A percentile compares a stretch with the other conserved stretches of the same genome.
Conservation (phyloP, 2,888 invertebrate species). For the Tachystola acroxantha region DNA sequence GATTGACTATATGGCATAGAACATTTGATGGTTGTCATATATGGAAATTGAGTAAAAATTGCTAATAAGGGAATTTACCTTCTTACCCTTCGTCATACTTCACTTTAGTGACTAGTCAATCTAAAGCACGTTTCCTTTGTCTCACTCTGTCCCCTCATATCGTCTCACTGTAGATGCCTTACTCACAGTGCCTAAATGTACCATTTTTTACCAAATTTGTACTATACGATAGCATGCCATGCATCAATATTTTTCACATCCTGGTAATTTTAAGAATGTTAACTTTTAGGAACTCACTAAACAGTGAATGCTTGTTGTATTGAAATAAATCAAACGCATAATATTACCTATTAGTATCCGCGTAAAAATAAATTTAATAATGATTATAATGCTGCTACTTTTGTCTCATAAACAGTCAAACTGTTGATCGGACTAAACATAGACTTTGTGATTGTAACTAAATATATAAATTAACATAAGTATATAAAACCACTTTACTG, state of each 20-base stretch:
- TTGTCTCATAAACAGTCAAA: constrained; percentile 29
- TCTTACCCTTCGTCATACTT: too few species aligned
- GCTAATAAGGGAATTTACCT: too few species aligned
- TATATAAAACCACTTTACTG: constrained; percentile 10
- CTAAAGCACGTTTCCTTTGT: constrained; percentile 9
- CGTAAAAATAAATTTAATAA: constrained; percentile 1
- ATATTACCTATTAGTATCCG: not conserved
- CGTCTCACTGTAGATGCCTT: constrained; percentile 90
- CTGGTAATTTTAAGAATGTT: constrained; percentile 56
- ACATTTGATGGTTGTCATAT: too few species aligned
- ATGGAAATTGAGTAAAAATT: too few species aligned
- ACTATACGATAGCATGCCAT: constrained; percentile 54
- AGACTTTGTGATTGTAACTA: constrained; percentile 33
- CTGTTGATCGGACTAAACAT: constrained; percentile 21
- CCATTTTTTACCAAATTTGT: constrained; percentile 73
- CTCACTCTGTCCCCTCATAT: constrained; percentile 54
- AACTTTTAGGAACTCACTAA: constrained; percentile 31
- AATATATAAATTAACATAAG: constrained; percentile 22
- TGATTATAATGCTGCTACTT: not conserved
- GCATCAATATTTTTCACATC: constrained; percentile 62
- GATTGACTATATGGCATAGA: not conserved
- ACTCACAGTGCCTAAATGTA: constrained; percentile 88
- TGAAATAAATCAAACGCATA: not conserved
- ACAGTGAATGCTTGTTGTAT: constrained; percentile 1
- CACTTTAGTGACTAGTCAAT: constrained; percentile 8